Conservation (phyloP, 2,888 invertebrate species). For the Salpingus planirostris region DNA sequence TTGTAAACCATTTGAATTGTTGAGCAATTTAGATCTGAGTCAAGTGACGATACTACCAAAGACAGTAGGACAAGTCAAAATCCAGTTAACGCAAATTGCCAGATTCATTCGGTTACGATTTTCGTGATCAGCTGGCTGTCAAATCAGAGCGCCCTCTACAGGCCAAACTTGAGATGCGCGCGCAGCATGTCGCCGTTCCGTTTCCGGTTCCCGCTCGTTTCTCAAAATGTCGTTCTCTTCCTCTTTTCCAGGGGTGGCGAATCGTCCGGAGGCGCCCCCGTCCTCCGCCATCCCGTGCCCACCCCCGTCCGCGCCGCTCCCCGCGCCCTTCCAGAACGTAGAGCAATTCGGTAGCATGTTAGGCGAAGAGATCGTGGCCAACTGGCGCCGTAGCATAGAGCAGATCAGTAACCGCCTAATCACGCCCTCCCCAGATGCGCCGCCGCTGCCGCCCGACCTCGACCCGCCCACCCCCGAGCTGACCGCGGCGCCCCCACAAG, state of each 20-base stretch:
- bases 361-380: slow-evolving; percentile 76
- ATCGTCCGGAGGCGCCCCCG: slow-evolving; percentile 18
- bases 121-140: too few species aligned
- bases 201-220: too few species aligned
- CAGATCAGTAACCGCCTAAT: slow-evolving; percentile 34
- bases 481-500: slow-evolving; percentile 36
- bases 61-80: too few species aligned
- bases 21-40: too few species aligned
- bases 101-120: too few species aligned
- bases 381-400: slow-evolving; percentile 66
- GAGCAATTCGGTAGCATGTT: slow-evolving; percentile 65
- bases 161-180: too few species aligned
- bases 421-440: slow-evolving; percentile 21
- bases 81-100: too few species aligned
- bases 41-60: too few species aligned
- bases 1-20: too few species aligned
- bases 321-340: slow-evolving; percentile 55
- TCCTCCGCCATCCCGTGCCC: slow-evolving; percentile 5
- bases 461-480: slow-evolving; percentile 38
- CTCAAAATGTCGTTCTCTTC: too few species aligned
- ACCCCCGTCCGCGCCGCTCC: slow-evolving; percentile 26
- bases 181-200: too few species aligned
- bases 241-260: slow-evolving; percentile 30
- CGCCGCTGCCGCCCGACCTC: slow-evolving; percentile 35
- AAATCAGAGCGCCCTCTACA: too few species aligned